Evolutionary conservation across 2,797 vertebrate genomes (phyloP).

Genomic region (Propithecus deckenii): DNA sequence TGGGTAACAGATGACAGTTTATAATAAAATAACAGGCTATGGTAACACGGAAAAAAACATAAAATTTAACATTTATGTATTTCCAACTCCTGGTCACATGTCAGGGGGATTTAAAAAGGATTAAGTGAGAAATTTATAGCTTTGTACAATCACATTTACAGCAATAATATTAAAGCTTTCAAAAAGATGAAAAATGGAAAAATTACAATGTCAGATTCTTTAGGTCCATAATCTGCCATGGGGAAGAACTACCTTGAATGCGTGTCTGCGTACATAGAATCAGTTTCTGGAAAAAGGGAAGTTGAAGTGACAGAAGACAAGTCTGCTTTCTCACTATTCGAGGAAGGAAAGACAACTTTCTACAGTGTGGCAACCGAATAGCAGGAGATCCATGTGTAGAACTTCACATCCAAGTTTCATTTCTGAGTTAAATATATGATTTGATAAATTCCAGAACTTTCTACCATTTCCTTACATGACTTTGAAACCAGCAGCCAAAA

Average conservation of each 20-base stretch:
- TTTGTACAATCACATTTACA: constrained; percentile 77
- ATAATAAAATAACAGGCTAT: constrained; percentile 80
- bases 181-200: constrained; percentile 49
- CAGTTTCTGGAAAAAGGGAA: not conserved
- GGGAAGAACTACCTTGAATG: not conserved
- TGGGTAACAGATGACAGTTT: constrained; percentile 82
- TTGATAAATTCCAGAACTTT: not conserved
- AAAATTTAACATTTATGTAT: constrained; percentile 83
- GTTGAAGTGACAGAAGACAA: not conserved
- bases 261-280: rapidly evolving
- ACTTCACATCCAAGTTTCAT: not conserved
- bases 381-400: not conserved
- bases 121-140: constrained; percentile 81
- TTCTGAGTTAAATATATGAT: not conserved
- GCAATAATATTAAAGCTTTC: constrained; percentile 63
- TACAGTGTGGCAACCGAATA: not conserved
- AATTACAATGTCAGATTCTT: not conserved
- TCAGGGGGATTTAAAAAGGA: constrained; percentile 82
- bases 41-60: constrained; percentile 78
- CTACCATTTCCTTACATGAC: not conserved
- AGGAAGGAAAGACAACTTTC: not conserved
- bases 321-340: not conserved
- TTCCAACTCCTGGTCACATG: constrained; percentile 83
- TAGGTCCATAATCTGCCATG: not conserved
- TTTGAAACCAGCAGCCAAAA: not conserved